Conservation (phyloP, 2,888 invertebrate genomes). For the Malthinus flaveolus region DNA sequence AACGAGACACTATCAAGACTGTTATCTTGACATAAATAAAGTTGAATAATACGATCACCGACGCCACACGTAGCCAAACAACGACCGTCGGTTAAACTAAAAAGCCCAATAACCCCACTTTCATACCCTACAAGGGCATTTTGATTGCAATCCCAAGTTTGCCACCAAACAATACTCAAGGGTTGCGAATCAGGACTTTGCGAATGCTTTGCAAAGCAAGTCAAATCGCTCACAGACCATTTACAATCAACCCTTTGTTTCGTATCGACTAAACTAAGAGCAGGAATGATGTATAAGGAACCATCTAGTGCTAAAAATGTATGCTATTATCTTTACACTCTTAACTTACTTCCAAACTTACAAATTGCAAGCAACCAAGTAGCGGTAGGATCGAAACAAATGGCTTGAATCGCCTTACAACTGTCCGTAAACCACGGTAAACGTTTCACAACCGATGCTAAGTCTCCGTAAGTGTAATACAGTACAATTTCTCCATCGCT, state of each 20-base stretch:
- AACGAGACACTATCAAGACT: slow-evolving; percentile 62
- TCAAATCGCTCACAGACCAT: slow-evolving; percentile 63
- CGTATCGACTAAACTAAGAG: slow-evolving; percentile 61
- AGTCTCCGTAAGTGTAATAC: slow-evolving; percentile 52
- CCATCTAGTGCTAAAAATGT: slow-evolving; percentile 58
- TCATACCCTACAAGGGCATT: slow-evolving; percentile 73
- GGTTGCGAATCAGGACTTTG: slow-evolving; percentile 56
- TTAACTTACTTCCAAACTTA: slow-evolving; percentile 46
- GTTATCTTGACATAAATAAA: slow-evolving; percentile 75
- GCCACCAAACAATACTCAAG: slow-evolving; percentile 75
- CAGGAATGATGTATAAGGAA: slow-evolving; percentile 65
- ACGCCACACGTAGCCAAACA: slow-evolving; percentile 70
- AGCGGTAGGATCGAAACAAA: slow-evolving; percentile 84
- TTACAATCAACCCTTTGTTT: slow-evolving; percentile 59
- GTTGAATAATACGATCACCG: slow-evolving; percentile 62
- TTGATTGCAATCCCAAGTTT: slow-evolving; percentile 71
- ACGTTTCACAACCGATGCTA: slow-evolving; percentile 49
- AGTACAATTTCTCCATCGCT: slow-evolving; percentile 52
- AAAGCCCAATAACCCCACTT: slow-evolving; percentile 60
- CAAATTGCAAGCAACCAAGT: slow-evolving; percentile 72
- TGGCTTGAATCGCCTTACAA: slow-evolving; percentile 61
- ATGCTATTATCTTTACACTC: not conserved
- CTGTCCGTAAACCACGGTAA: slow-evolving; percentile 52
- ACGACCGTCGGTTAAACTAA: slow-evolving; percentile 71
- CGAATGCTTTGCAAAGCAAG: slow-evolving; percentile 54